A percentile compares a stretch with the other conserved stretches of the same genome.
Conservation (phyloP, 2,888 invertebrate genomes). For the Acronicta leporina region DNA sequence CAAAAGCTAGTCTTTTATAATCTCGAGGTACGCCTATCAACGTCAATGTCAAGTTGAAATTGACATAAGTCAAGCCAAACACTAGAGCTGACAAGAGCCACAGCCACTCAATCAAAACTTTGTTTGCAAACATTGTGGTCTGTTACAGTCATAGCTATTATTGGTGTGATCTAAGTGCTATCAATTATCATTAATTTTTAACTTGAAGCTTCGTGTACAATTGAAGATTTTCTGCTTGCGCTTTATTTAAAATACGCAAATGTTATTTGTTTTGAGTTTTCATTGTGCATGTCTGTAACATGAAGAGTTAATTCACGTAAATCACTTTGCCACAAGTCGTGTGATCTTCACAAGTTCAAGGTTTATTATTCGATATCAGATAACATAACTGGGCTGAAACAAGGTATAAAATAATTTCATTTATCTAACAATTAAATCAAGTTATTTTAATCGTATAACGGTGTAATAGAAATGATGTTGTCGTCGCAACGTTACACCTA, state of each 20-base stretch:
- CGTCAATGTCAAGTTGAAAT: too few relatives aligned
- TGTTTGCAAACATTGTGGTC: slow-evolving; percentile 51
- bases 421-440: not conserved
- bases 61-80: too few relatives aligned
- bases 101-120: slow-evolving; percentile 1
- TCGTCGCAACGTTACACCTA: slow-evolving; percentile 19
- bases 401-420: slow-evolving; percentile 18
- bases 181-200: slow-evolving; percentile 22
- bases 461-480: not conserved
- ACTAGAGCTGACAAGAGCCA: too few relatives aligned
- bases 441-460: too few relatives aligned
- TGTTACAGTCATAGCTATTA: too few relatives aligned
- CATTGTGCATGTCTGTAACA: not conserved
- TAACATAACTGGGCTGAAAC: slow-evolving; percentile 7
- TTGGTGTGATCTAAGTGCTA: slow-evolving; percentile 5
- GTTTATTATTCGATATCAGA: slow-evolving; percentile 43
- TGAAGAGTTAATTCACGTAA: slow-evolving; percentile 2
- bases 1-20: too few relatives aligned
- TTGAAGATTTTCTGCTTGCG: slow-evolving; percentile 11
- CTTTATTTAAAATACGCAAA: slow-evolving; percentile 1
- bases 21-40: too few relatives aligned
- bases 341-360: slow-evolving; percentile 72
- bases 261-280: slow-evolving; percentile 4
- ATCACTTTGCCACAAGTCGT: slow-evolving; percentile 30
- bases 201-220: slow-evolving; percentile 7